Percentiles rank a stretch among this genome's conserved stretches.
Evolutionary conservation across 2,113 vertebrate genomes (phyloP).

Genomic region (Miniopterus natalensis): DNA sequence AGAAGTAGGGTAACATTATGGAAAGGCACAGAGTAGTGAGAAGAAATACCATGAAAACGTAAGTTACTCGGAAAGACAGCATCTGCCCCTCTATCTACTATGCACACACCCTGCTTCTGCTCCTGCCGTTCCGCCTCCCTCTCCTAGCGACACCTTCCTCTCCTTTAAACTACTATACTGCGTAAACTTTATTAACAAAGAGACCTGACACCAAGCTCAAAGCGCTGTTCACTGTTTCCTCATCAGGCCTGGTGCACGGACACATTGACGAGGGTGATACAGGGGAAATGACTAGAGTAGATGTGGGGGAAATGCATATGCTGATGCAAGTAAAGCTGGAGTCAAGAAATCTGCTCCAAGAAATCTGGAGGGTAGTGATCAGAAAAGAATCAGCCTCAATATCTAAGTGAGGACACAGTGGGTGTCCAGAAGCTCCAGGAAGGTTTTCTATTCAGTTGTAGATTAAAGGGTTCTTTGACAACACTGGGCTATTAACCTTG

Average conservation of each 20-base stretch:
- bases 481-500: neutral
- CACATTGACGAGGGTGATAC: neutral
- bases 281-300: neutral
- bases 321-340: neutral
- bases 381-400: neutral
- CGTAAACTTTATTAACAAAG: no score
- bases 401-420: neutral
- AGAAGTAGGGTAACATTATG: neutral
- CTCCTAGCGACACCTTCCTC: neutral
- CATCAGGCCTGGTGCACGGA: neutral
- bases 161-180: neutral
- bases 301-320: neutral
- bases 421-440: neutral
- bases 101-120: fast-evolving
- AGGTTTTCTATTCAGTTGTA: neutral
- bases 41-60: neutral
- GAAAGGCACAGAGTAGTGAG: fast-evolving
- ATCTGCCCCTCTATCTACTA: fast-evolving
- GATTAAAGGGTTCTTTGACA: neutral
- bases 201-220: neutral
- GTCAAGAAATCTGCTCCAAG: neutral
- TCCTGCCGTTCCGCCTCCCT: neutral
- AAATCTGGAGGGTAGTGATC: neutral
- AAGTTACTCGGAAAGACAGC: fast-evolving
- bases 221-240: neutral